phyloP scores from a whole-genome alignment of 2,113 vertebrate species.

The Mormyrus lacerda region DNA sequence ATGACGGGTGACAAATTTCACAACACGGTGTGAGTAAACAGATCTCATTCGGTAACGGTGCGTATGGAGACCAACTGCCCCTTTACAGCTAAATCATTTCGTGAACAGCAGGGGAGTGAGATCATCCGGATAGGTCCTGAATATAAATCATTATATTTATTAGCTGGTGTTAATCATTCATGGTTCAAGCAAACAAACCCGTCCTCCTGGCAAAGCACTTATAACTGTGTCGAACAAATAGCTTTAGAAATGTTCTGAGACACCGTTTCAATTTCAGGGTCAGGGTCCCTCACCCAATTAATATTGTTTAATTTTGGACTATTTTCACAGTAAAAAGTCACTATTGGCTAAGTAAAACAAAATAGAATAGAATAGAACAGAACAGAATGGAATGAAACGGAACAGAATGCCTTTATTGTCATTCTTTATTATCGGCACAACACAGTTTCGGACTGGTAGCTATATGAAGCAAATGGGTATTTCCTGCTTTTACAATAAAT shows the following conservation, averaged over 20 bases:
- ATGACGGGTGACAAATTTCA: slow-evolving; percentile 56
- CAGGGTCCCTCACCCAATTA: not conserved
- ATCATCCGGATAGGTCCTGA: not conserved
- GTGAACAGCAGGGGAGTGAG: not conserved
- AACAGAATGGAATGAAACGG: not conserved
- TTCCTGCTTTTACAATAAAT: not conserved
- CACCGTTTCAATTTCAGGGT: not conserved
- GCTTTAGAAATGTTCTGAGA: not conserved
- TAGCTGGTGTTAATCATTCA: not conserved
- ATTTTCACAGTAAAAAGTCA: not conserved
- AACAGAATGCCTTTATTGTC: not conserved
- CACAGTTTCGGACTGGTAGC: not conserved
- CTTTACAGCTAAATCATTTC: not conserved
- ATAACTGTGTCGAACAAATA: not conserved
- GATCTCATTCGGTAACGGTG: not conserved
- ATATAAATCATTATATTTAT: slow-evolving; percentile 1
- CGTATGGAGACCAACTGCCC: not conserved
- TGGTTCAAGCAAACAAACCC: not conserved
- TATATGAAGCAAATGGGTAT: not conserved
- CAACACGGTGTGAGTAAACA: slow-evolving; percentile 50
- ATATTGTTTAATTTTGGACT: not conserved
- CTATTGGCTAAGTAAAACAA: not conserved
- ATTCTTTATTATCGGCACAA: not conserved
- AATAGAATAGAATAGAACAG: not conserved
- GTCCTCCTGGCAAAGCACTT: not conserved